Evolutionary conservation across 2,888 invertebrate genomes (phyloP).

Genomic region (Pyralis farinalis): DNA sequence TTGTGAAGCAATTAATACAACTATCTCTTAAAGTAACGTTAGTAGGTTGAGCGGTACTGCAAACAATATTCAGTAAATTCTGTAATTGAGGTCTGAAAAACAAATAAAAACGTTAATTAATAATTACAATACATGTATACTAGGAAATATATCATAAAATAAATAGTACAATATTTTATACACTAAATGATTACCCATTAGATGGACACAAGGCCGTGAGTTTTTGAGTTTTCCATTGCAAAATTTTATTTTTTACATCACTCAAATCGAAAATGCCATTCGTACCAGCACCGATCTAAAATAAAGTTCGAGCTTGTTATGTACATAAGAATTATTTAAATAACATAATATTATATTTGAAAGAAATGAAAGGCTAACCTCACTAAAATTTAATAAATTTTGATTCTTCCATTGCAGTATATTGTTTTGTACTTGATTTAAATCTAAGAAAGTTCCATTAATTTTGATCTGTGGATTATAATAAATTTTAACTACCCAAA

Average conservation of each 20-base stretch:
- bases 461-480: constrained; percentile 57
- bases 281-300: constrained; percentile 53
- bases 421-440: constrained; percentile 62
- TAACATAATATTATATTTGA: too few species aligned
- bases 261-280: constrained; percentile 68
- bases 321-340: too few species aligned
- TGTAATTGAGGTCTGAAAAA: constrained; percentile 54
- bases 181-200: too few species aligned
- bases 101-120: constrained; percentile 5
- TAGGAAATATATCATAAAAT: background rate
- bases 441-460: constrained; percentile 55
- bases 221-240: constrained; percentile 74
- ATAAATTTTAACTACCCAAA: too few species aligned
- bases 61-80: constrained; percentile 82
- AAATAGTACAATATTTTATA: too few species aligned
- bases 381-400: constrained; percentile 58
- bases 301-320: too few species aligned
- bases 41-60: constrained; percentile 83
- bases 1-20: constrained; percentile 83
- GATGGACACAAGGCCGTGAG: constrained; percentile 63
- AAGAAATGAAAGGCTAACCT: constrained; percentile 59
- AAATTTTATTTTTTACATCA: constrained; percentile 70
- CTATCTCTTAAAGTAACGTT: constrained; percentile 80
- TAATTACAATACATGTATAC: background rate
- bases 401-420: constrained; percentile 66